Base-by-base conservation (phyloP, 2,888 invertebrate species). In the Cheilosia scutellata region DNA sequence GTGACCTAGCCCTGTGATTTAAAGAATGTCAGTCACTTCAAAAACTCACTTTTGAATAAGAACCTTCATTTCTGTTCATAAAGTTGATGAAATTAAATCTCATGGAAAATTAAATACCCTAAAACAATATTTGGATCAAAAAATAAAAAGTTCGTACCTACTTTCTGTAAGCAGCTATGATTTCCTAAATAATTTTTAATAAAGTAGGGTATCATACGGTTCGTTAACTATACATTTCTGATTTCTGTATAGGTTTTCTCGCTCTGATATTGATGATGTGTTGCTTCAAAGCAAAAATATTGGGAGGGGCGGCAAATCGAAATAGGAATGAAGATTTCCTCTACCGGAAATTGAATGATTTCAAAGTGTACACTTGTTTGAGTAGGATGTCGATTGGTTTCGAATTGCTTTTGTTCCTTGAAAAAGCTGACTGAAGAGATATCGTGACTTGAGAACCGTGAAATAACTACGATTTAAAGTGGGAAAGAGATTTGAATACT, bases 341-440 rank as follows among this genome's bases (percentile, higher is more conserved):
- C 11, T 62, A 20, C 76, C 65, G 71, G 77, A 82, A 77, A 82
- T 82, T 82, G 53, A 82, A 77, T 77, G 82, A 77, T 77, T 82
- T 77, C 58, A 53, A 65, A 63, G 63, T 53, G 49, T 51, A 63
- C 51, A 77, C 57, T 44, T 20, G 33, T 57, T 63, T 44, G 42
- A 44, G 29, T 6, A 37, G 47, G 25, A 76, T 49, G 6, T 25
- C 44, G 65, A 65, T 71, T 65, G 63, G 63, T 72, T 40, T 66
- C 37, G 16, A 53, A 66, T 66, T 66, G 66, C 16, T 25, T 49
- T 33, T 29, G 13, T 49, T 13, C n/a, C 31, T 5, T 13, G 47
- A 51, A 37, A 51, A 37, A 13, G 65, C 33, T 27, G 40, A 13
- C 37, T 37, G 37, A n/a, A 65, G 27, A 42, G 25, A 63, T 25